Evolutionary conservation across 2,888 invertebrate genomes (phyloP).

Genomic region (Eurois occulta): DNA sequence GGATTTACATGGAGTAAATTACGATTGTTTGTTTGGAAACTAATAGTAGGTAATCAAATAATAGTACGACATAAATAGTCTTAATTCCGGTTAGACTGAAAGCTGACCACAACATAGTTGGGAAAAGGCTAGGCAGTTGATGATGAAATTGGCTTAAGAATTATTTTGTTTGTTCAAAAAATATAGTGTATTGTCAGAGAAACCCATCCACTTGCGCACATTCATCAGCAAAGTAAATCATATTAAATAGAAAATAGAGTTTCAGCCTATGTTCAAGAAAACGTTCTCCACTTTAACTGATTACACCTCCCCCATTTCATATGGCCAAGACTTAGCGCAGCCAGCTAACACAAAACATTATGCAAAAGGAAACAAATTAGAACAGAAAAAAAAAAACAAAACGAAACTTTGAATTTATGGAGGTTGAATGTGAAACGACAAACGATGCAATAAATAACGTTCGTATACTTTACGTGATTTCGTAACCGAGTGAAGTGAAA

Average conservation of each 20-base stretch:
- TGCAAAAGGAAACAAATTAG: constrained; percentile 69
- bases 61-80: no score
- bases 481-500: constrained; percentile 64
- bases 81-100: no score
- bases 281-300: constrained; percentile 15
- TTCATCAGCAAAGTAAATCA: not conserved
- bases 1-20: not conserved
- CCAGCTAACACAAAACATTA: constrained; percentile 57
- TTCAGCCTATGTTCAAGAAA: constrained; percentile 20
- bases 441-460: constrained; percentile 67
- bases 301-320: constrained; percentile 43
- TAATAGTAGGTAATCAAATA: not conserved
- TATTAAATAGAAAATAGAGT: not conserved
- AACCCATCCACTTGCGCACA: not conserved
- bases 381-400: constrained; percentile 60
- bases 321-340: constrained; percentile 53
- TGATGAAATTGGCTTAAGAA: not conserved
- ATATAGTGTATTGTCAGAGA: not conserved
- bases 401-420: constrained; percentile 67
- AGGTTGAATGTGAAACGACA: constrained; percentile 68
- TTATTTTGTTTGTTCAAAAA: not conserved
- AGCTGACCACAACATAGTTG: no score
- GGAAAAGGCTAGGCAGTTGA: no score
- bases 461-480: constrained; percentile 67
- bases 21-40: not conserved